Evolutionary conservation across 2,888 invertebrate genomes (phyloP), one percentile per base, ranked within the genome.

Genomic region (Endotricha flammealis): DNA sequence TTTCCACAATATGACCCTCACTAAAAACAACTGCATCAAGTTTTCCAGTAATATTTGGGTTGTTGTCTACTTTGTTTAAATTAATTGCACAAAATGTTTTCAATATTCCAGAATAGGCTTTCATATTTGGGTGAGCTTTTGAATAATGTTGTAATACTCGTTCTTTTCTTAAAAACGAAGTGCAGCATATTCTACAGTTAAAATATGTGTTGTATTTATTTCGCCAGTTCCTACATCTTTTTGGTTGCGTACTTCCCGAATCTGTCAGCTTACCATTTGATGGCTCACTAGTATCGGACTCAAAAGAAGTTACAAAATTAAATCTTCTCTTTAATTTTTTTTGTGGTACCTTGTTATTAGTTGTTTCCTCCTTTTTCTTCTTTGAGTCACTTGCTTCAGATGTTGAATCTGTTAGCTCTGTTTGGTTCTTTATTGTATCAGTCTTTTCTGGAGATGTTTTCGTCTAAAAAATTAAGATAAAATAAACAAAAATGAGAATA

Each of bases 11-110:
- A 20, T 6, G 4, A 20, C 8, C 2, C 20, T 20, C n/a, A 20
- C 6, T 20, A 20, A 20, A 3, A 4, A 75, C 70, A 6, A 20
- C 7, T 4, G 20, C n/a, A 20, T 20, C n/a, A 6, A 13, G 39
- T 6, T 44, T 42, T 8, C 68, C 68, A 11, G 75, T 76, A 17
- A 67, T 24, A 44, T 85, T 85, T 7, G 58, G 54, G 44, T 60
- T 62, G 1, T 41, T 37, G 43, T 79, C 78, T 23, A 64, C 32
- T 57, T 67, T 81, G 16, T 52, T 42, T 10, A 86, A 41, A 12
- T 33, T 38, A 1, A 85, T 70, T 33, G 43, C 45, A 42, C 75
- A 77, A 29, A 53, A 36, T 31, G 37, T 50, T 7, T 58, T 61
- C 8, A 74, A 52, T 31, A 69, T 42, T 33, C 53, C 31, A 28